Evolutionary conservation across 2,113 vertebrate species (phyloP).

Genomic region (Bothrops jararaca): DNA sequence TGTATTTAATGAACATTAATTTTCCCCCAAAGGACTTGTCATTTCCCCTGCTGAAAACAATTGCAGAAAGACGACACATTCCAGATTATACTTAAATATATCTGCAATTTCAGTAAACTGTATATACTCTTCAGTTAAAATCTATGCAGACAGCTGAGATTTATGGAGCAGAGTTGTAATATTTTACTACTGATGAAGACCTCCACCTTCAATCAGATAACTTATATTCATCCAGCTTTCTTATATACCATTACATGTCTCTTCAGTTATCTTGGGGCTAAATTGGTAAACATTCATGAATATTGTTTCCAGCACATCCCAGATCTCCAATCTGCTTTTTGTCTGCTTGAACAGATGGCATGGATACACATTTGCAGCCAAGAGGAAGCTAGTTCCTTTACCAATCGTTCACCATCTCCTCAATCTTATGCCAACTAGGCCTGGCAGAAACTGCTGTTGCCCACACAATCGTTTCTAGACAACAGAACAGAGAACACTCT

Average conservation of each 20-base stretch:
- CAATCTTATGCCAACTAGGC: conserved; percentile 12
- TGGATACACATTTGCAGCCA: conserved; percentile 18
- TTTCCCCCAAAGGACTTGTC: not conserved
- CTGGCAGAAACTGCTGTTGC: not conserved
- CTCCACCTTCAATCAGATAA: not conserved
- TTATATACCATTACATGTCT: not conserved
- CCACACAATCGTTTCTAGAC: not conserved
- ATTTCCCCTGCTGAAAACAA: not conserved
- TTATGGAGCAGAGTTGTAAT: not conserved
- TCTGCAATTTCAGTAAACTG: not conserved
- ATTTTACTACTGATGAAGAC: not conserved
- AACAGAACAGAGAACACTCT: not conserved
- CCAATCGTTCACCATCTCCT: conserved; percentile 12
- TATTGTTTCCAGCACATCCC: not conserved
- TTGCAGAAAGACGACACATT: not conserved
- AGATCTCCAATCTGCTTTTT: conserved; percentile 14
- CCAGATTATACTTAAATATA: not conserved
- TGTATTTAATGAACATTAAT: not conserved
- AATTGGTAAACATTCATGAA: conserved; percentile 2
- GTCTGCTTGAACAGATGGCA: conserved; percentile 25
- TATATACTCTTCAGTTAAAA: not conserved
- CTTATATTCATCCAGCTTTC: not conserved
- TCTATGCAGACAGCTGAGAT: not conserved
- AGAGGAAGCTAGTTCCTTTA: conserved; percentile 25
- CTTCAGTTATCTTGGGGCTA: not conserved